Base-by-base conservation (phyloP, 2,797 vertebrate species). In the Phyllotis vaccarum region DNA sequence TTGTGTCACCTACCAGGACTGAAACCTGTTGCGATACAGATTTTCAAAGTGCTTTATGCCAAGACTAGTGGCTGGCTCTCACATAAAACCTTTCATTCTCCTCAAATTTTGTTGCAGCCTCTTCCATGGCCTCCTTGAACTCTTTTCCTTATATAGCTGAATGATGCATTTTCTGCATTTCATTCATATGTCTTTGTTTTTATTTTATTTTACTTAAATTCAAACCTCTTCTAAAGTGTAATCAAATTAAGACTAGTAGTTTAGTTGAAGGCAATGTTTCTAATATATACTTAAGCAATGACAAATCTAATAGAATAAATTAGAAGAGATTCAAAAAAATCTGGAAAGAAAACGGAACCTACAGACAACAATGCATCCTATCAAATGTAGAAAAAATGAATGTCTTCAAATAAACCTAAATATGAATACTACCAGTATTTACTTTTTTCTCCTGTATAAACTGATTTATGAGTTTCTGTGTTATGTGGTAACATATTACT, bases 141-240 rank as follows among this genome's bases (percentile, higher is more conserved):
- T 79, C 56, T 82, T 83, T 49, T 16, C 12, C 7, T 34, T 29
- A 86, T 80, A 87, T 46, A 43, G 60, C 22, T 56, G 74, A 92
- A 43, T 94, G 2, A 29, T n/a, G 81, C 12, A 16, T 19, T 70
- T 12, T 56, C 8, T 49, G 31, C 1, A 14, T 52, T 46, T 24
- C 6, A 34, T 60, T 89, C 66, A 56, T n/a, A 5, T 14, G 78
- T 24, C 68, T 75, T 95, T 60, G 19, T 86, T 83, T 16, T 24
- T 58, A 43, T 46, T 85, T 66, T 14, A 31, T 66, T 49, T 0
- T 68, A 85, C 16, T 86, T 64, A 93, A 89, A 86, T 87, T 56
- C 40, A 91, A 27, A 79, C 22, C 75, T 86, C 56, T 16, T 91
- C 49, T 94, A 80, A 90, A 90, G 90, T 83, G 4, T 3, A 79